These are phyloP conservation scores for Lamellibrachia luymesi DNA, from an alignment of 1,140 invertebrate species.

Conservation along the genomic window DNA sequence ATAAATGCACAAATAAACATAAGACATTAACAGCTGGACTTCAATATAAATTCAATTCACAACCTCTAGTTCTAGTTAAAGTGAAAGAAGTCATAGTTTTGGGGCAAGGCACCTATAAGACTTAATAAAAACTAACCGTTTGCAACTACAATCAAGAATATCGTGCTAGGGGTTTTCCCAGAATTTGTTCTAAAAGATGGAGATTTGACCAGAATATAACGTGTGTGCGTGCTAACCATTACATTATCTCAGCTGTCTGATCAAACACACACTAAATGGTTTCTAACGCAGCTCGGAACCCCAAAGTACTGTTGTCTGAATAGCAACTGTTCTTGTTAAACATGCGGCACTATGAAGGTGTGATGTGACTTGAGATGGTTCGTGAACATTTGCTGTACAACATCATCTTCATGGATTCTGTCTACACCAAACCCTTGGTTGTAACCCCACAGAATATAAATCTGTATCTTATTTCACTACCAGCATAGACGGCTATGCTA, in stretches of 20 bases:
- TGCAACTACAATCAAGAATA: too few species aligned
- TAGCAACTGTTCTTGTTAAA: background rate
- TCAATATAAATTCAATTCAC: too few species aligned
- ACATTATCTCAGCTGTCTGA: background rate
- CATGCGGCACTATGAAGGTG: background rate
- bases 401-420: too few species aligned
- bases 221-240: constrained; percentile 1
- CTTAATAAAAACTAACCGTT: too few species aligned
- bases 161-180: too few species aligned
- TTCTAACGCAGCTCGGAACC: background rate
- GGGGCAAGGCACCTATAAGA: too few species aligned
- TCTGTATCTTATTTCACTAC: too few species aligned
- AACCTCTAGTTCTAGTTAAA: too few species aligned
- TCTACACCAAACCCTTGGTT: too few species aligned
- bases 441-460: too few species aligned
- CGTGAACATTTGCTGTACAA: too few species aligned
- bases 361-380: background rate
- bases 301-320: background rate
- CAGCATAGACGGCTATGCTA: too few species aligned
- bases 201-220: background rate
- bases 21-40: background rate
- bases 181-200: background rate
- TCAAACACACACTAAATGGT: background rate
- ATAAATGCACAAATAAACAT: constrained; percentile 14
- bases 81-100: background rate